Evolutionary conservation across 2,797 vertebrate genomes (phyloP).

Genomic region (Erpetoichthys calabaricus): DNA sequence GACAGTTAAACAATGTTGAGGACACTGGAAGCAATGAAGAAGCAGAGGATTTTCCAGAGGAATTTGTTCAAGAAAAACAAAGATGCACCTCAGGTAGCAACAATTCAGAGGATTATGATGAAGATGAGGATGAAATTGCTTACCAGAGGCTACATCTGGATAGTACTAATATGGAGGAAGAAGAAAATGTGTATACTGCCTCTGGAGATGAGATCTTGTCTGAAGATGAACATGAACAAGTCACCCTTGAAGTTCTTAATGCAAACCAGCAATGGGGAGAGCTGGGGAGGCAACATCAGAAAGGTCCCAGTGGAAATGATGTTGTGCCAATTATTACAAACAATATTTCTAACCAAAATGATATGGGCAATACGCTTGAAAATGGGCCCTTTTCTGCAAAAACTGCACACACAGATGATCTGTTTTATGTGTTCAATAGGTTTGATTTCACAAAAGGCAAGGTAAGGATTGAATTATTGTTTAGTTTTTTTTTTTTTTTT

Average conservation of each 20-base stretch:
- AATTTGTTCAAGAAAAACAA: constrained; percentile 12
- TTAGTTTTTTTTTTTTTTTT: constrained; percentile 4
- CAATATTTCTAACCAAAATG: constrained; percentile 23
- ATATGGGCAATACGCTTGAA: constrained; percentile 25
- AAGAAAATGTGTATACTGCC: constrained; percentile 46
- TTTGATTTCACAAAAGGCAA: constrained; percentile 75
- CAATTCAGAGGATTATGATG: constrained; percentile 34
- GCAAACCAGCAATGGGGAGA: background rate
- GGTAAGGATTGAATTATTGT: constrained; percentile 39
- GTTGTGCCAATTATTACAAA: constrained; percentile 7
- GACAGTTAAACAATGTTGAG: constrained; percentile 12
- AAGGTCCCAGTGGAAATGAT: background rate
- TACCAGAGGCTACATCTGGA: constrained; percentile 31
- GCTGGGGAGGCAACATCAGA: background rate
- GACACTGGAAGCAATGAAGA: constrained; percentile 27
- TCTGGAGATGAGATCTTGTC: constrained; percentile 64
- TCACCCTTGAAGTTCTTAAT: background rate
- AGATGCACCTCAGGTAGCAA: constrained; percentile 15
- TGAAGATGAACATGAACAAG: constrained; percentile 49
- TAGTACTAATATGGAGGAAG: constrained; percentile 46
- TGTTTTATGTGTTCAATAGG: constrained; percentile 67
- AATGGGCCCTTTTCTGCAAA: background rate
- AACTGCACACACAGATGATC: constrained; percentile 12
- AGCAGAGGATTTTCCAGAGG: constrained; percentile 28
- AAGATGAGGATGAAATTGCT: constrained; percentile 30